Evolutionary conservation across 2,797 vertebrate species (phyloP), one percentile per base, ranked within the genome.

Genomic region (Cryptoblepharus egeriae): DNA sequence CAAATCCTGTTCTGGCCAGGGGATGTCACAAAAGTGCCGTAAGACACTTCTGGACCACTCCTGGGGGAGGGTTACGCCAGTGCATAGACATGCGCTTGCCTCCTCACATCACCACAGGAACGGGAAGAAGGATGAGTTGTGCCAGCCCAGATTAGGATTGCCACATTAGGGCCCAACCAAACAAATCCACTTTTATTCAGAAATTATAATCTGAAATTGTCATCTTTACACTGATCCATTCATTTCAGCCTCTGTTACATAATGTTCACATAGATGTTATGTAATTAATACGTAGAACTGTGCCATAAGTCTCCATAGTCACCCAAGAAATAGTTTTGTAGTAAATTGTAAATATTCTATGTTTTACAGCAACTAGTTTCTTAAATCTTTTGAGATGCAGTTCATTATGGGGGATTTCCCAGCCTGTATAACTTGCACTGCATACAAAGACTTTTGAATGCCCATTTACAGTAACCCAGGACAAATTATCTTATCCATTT

Each of bases 281-380:
- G 83, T 93, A 90, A 90, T 90, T 82, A 90, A 85, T 91, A 94
- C 78, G 88, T 80, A 87, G 90, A 87, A 87, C 90, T 88, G 94
- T 96, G 94, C 94, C 95, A 95, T 96, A 93, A 87, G 80, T 88
- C 86, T 90, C 90, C 90, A 87, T 88, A 72, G 89, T 93, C 85
- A 84, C 90, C 71, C 39, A 84, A 90, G 91, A 93, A 74, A 88
- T 92, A 94, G 86, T 92, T 93, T 95, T 86, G 4, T 94, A 95
- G 92, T 88, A 84, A 88, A 42, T 80, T 96, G 94, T 96, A 96
- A 93, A 96, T 91, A 90, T 86, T 84, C 83, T 87, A 87, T 78
- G 88, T 90, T 94, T 83, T 89, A 88, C 86, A 87, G 83, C 75
- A 91, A 82, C 81, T 91, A 42, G 78, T 84, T 87, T 82, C 76